Evolutionary conservation across 2,797 vertebrate species (phyloP), one percentile per base, ranked within the genome.

Genomic region (Rhinoraja longicauda): DNA sequence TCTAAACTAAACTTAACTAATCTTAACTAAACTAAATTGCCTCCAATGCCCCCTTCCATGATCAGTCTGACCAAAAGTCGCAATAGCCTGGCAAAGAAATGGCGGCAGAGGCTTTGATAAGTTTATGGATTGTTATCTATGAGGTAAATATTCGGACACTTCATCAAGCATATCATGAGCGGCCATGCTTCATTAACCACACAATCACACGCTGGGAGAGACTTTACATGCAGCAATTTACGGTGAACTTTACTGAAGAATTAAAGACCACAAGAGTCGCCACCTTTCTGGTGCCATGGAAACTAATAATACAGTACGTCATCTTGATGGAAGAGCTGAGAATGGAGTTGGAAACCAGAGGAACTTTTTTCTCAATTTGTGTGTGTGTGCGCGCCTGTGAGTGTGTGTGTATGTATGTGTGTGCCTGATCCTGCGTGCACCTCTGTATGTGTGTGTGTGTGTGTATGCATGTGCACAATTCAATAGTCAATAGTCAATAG

Each of bases 61-160:
- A 88, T 13, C 64, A 91, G 4, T 0, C 0, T 19, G 24, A 6
- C 19, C 64, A 90, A 26, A 24, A 39, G 32, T 29, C 67, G 29
- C 72, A 91, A 26, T 39, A 70, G 36, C 24, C 15, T 73, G 88
- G 88, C 88, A 45, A 72, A 45, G 67, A 73, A 91, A 39, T 8
- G 7, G 1, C 88, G 70, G 4, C 32, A 73, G 32, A 19, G 62
- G 9, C 3, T 91, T 72, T 70, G 67, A 45, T 32, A 45, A 4
- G 21, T 73, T 91, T 26, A 72, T 73, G 17, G 70, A 26, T 91
- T 86, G 36, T 15, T 53, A 53, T 91, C 32, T 39, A 70, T 72
- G 9, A 26, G 67, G 88, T 45, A 72, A 91, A 91, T 91, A 91
- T 72, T 91, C 72, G 88, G 64, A 45, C 88, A 26, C 21, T 32